Conservation (phyloP, 2,113 vertebrate genomes). For the Tricholaema leucomelas region DNA sequence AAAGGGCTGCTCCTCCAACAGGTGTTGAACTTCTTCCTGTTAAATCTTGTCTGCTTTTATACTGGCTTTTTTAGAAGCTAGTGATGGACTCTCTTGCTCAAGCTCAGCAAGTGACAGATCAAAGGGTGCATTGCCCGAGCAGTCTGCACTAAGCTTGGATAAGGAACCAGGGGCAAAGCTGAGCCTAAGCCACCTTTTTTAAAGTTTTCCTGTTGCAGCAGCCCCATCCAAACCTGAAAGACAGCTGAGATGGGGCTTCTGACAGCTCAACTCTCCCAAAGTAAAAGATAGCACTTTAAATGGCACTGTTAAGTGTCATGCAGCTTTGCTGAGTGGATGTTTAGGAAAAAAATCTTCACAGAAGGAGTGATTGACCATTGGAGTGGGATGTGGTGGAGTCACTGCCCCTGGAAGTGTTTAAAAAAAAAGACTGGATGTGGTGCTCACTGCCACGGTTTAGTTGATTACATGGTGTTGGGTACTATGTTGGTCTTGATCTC, state of each 20-base stretch:
- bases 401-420: too few species aligned
- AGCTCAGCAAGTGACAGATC: not conserved
- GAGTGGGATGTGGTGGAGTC: too few species aligned
- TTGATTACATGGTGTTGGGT: too few species aligned
- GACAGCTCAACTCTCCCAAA: not conserved
- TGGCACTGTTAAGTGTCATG: not conserved
- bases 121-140: not conserved
- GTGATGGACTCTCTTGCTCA: not conserved
- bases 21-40: not conserved
- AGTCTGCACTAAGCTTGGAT: not conserved
- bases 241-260: not conserved
- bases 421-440: too few species aligned
- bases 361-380: too few species aligned
- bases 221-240: not conserved
- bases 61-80: not conserved
- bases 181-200: not conserved
- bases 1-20: not conserved
- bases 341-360: too few species aligned
- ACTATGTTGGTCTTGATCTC: too few species aligned
- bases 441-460: too few species aligned
- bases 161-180: not conserved
- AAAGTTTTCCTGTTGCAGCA: not conserved
- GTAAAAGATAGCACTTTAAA: not conserved
- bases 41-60: not conserved
- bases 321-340: not conserved